Evolutionary conservation across 2,888 invertebrate species (phyloP), one percentile per base, ranked within the genome.

Genomic region (Drosophila histrio): DNA sequence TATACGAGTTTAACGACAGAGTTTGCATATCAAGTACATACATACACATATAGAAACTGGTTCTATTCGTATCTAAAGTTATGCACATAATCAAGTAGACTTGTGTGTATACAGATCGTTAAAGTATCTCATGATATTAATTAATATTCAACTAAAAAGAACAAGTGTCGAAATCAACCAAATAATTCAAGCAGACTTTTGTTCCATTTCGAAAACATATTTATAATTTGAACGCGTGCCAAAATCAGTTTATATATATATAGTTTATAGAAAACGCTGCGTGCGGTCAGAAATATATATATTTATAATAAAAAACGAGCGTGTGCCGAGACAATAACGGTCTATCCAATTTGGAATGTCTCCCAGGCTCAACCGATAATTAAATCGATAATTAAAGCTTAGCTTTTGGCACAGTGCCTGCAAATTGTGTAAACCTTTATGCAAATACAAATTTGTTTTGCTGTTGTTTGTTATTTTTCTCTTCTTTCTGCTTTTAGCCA

Each of bases 141-240:
- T 58, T 60, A 43, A 13, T 59, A 22, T 38, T 30, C 32, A 38
- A 26, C 43, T 52, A 8, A 60, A 60, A 57, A 59, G 47, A 39
- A 30, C 46, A 56, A 69, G 65, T 49, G 69, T 61, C 43, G 22
- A 60, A 47, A 39, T 53, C 13, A 17, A 21, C 28, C 28, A 38
- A 49, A 61, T 54, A 38, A 30, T 36, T 34, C 38, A 28, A 54
- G 24, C 34, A 28, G 32, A 59, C 11, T 43, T 38, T 53, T 26
- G 36, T 53, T 52, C 43, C 32, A 41, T 1, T 41, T 53, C 7
- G n/a, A 28, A n/a, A 13, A 28, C 15, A 43, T 28, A 21, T 64
- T 76, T 60, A 47, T 59, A 60, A 66, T 59, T 72, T 78, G 76
- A 72, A 44, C 65, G 68, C 61, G 70, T 85, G 82, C 85, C 85